Evolutionary conservation across 2,888 invertebrate genomes (phyloP).

Genomic region (Mimachlamys varia): DNA sequence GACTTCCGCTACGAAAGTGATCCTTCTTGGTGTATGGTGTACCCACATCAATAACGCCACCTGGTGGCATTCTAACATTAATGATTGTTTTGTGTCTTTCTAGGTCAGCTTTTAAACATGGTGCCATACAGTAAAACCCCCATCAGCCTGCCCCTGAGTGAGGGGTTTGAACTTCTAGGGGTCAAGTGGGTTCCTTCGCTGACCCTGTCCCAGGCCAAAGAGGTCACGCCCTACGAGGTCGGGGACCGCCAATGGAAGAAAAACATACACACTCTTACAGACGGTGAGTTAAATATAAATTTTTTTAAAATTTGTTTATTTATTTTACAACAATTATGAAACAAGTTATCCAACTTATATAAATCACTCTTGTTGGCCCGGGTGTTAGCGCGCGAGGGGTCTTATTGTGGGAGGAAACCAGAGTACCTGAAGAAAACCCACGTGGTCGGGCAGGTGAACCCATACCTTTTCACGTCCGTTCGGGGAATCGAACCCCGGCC

Average conservation of each 20-base stretch:
- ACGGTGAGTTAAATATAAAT: too few relatives aligned
- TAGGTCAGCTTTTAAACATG: conserved; percentile 71
- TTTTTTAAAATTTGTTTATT: too few relatives aligned
- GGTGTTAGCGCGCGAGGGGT: too few relatives aligned
- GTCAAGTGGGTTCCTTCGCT: conserved; percentile 77
- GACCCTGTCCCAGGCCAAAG: conserved; percentile 74
- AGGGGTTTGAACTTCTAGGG: conserved; percentile 76
- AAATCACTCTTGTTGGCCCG: too few relatives aligned
- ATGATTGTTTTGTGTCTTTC: conserved; percentile 2
- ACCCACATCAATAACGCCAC: conserved; percentile 75
- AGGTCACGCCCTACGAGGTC: conserved; percentile 77
- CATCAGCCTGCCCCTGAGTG: conserved; percentile 55
- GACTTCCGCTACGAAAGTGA: conserved; percentile 63
- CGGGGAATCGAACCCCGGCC: too few relatives aligned
- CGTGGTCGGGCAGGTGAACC: too few relatives aligned
- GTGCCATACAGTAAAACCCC: conserved; percentile 69
- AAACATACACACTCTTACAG: conserved; percentile 73
- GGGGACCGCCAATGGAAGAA: conserved; percentile 75
- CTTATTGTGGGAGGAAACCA: too few relatives aligned
- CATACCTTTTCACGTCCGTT: too few relatives aligned
- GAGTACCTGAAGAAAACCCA: too few relatives aligned
- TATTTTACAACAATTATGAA: too few relatives aligned
- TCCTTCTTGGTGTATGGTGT: conserved; percentile 68
- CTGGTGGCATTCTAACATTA: conserved; percentile 59
- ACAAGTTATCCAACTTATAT: too few relatives aligned